Evolutionary conservation across 2,113 vertebrate species (phyloP).

Genomic region (Anguilla rostrata): DNA sequence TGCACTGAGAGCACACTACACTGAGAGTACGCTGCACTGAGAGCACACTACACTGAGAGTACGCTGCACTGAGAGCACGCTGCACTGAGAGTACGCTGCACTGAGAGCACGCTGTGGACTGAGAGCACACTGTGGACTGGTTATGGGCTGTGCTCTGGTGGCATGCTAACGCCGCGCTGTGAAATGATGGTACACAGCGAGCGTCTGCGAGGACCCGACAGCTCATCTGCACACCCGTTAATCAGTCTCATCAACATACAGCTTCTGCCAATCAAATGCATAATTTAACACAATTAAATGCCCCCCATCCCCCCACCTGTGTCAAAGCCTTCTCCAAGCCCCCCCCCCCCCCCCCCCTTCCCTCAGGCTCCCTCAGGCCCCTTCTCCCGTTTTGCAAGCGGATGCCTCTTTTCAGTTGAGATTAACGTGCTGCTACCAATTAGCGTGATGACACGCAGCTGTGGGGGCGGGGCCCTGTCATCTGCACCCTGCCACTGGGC

Average conservation of each 20-base stretch:
- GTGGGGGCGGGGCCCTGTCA: constrained; percentile 83
- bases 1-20: too few species aligned
- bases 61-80: too few species aligned
- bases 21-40: too few species aligned
- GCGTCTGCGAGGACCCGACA: constrained; percentile 79
- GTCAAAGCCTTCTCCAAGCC: constrained; percentile 32
- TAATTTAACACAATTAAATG: constrained; percentile 84
- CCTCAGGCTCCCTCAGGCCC: constrained; percentile 19
- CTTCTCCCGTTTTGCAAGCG: constrained; percentile 42
- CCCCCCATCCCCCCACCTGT: constrained; percentile 22
- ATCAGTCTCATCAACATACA: constrained; percentile 80
- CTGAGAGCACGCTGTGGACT: neutral
- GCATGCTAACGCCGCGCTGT: neutral
- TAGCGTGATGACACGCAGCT: constrained; percentile 85
- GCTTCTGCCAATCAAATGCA: constrained; percentile 83
- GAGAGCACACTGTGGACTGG: too few species aligned
- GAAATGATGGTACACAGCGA: constrained; percentile 51
- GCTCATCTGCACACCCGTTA: constrained; percentile 85
- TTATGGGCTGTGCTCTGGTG: neutral
- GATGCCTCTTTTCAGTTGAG: constrained; percentile 80
- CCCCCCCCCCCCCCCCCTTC: constrained; percentile 23
- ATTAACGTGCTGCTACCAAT: constrained; percentile 87
- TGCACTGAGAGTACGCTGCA: too few species aligned
- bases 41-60: too few species aligned
- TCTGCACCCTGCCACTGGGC: constrained; percentile 92